A percentile compares a stretch with the other conserved stretches of the same genome.
Evolutionary conservation across 2,113 vertebrate species (phyloP).

Genomic region (Rhinoptilus africanus): DNA sequence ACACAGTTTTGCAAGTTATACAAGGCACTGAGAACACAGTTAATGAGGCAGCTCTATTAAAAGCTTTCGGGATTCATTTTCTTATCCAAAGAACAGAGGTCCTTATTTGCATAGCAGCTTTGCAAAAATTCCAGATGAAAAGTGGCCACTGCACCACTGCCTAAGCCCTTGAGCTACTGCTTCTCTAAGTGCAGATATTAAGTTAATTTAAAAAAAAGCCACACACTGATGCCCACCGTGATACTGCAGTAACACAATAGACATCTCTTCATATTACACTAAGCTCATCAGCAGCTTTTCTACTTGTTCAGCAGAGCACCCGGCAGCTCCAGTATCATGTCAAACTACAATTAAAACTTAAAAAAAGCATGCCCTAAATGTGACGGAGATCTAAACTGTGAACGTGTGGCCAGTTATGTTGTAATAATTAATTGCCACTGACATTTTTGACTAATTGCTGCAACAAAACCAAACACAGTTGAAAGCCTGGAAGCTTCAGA

Average conservation of each 20-base stretch:
- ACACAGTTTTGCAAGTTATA: background rate
- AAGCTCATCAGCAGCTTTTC: background rate
- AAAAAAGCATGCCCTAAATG: background rate
- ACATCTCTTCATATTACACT: background rate
- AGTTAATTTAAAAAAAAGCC: background rate
- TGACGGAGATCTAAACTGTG: background rate
- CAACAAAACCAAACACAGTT: background rate
- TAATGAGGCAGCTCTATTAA: background rate
- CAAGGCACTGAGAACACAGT: background rate
- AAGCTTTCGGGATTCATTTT: background rate
- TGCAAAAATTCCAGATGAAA: background rate
- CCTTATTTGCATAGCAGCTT: background rate
- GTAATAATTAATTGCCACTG: background rate
- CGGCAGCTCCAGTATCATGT: background rate
- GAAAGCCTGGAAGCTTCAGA: background rate
- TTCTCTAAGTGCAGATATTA: background rate
- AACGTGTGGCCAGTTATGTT: accelerated
- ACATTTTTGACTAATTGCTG: background rate
- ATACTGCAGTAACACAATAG: background rate
- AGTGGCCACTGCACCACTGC: background rate
- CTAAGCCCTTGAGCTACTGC: background rate
- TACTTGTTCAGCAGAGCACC: background rate
- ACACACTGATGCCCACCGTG: background rate
- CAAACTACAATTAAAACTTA: background rate
- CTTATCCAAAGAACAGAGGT: background rate